Percentiles rank a stretch among this genome's conserved stretches.
Conservation (phyloP, 2,888 invertebrate genomes). For the Acrobasis consociella region DNA sequence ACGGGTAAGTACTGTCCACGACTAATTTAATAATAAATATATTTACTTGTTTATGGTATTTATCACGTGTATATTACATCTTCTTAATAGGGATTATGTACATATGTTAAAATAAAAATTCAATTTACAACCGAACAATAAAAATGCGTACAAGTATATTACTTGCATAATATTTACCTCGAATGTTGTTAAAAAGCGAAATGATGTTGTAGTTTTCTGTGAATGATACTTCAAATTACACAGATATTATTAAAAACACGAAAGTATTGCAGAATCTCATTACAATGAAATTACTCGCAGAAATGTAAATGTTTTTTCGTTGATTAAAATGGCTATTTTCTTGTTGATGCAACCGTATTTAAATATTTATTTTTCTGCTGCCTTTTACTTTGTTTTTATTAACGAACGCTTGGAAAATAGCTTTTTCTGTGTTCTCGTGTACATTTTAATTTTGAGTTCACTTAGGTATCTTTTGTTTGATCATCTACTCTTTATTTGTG, state of each 20-base stretch:
- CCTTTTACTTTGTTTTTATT: constrained; percentile 3
- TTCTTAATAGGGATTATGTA: neutral
- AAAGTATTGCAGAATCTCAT: constrained; percentile 17
- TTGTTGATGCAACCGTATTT: constrained; percentile 15
- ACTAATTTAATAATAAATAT: neutral
- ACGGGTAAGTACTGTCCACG: too few species aligned
- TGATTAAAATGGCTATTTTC: constrained; percentile 16
- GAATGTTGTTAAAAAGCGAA: neutral
- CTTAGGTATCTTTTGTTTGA: neutral
- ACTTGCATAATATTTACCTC: constrained; percentile 16
- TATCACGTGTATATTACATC: neutral
- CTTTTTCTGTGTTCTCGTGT: neutral
- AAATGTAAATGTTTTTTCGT: constrained; percentile 16
- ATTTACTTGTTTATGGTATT: neutral
- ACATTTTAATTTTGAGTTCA: neutral
- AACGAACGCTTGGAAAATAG: constrained; percentile 1
- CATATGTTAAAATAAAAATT: constrained; percentile 8
- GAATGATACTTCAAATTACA: constrained; percentile 18
- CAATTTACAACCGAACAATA: constrained; percentile 10
- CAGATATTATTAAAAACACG: constrained; percentile 10
- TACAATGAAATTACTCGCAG: constrained; percentile 12
- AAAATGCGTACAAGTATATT: constrained; percentile 18
- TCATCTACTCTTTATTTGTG: neutral
- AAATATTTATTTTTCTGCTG: constrained; percentile 12
- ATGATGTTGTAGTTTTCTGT: constrained; percentile 17